Conservation (phyloP, 2,113 vertebrate genomes). For the Lucifuga dentata region DNA sequence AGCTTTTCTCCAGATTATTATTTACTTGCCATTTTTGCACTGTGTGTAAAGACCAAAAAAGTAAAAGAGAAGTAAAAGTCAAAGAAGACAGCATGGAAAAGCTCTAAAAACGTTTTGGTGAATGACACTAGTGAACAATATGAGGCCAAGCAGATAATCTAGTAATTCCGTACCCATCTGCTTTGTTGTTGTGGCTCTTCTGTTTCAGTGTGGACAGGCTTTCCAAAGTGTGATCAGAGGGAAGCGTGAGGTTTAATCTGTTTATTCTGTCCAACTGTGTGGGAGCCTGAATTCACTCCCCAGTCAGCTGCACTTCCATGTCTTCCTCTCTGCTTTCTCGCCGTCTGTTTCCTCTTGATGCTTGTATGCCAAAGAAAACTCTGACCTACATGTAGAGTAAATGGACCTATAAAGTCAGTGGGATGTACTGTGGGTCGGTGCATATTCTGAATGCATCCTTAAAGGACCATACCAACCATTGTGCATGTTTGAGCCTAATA, state of each 20-base stretch:
- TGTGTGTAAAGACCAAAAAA: too few relatives aligned
- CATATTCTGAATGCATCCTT: not conserved
- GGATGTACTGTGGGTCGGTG: not conserved
- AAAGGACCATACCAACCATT: too few relatives aligned
- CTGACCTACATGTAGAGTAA: constrained; percentile 25
- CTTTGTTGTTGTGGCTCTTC: constrained; percentile 10
- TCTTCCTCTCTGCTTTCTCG: constrained; percentile 2
- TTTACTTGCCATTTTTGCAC: not conserved
- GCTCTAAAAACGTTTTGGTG: not conserved
- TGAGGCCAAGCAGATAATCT: not conserved
- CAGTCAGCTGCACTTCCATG: constrained; percentile 40
- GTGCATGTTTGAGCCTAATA: too few relatives aligned
- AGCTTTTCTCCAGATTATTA: not conserved
- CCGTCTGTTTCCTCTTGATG: constrained; percentile 15
- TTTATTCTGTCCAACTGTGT: constrained; percentile 83
- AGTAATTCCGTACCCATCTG: not conserved
- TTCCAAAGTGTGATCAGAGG: constrained; percentile 23
- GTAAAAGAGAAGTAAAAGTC: too few relatives aligned
- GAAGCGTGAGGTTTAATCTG: constrained; percentile 68
- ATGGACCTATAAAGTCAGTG: not conserved
- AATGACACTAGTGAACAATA: not conserved
- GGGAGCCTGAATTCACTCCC: constrained; percentile 71
- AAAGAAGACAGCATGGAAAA: too few relatives aligned
- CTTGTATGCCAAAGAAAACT: not conserved
- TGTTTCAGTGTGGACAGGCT: constrained; percentile 18